Base-by-base conservation (phyloP, 1,140 invertebrate genomes). In the Scylla paramamosain region DNA sequence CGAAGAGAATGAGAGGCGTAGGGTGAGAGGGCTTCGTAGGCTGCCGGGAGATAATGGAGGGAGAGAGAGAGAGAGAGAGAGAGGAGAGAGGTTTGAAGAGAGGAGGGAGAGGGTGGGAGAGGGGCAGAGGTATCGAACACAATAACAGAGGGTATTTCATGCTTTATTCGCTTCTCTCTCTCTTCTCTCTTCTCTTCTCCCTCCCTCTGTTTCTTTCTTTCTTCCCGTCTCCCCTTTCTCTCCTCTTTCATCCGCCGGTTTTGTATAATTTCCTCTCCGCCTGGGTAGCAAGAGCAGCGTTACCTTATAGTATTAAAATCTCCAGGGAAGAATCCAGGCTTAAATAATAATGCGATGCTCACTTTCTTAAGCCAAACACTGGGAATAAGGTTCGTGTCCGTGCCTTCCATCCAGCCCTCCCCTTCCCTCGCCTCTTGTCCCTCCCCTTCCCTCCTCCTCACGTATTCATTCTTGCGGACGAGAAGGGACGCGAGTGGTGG, bases 91-190 rank as follows among this genome's bases (percentile, higher is more conserved):
- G 52, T 45, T 45, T 10, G 32, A 32, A 45, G 88, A 39, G 29
- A 90, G 45, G 31, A 31, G 31, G 67, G 91, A 29, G 29, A 45
- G 82, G n/a, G 29, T 39, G 77, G 25, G 39, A 83, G 92, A 77
- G 32, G 45, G 16, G 16, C 45, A 46, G 67, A 46, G 83, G 67
- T 29, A 82, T 90, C 52, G 52, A 94, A 83, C 89, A 94, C 89
- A 91, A 91, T 91, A 94, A 86, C 89, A 94, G 32, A 82, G 82
- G 93, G 93, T 77, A 91, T 91, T 86, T 87, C 94, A 95, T 91
- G 89, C 89, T 86, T 32, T 14, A 84, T 77, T 92, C 89, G 45
- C 77, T 46, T 48, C 90, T 91, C 90, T 94, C 84, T 92, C 59
- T 59, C 91, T 31, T 31, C 46, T 31, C 91, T 39, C 91, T 25